These are phyloP conservation scores for Bombus terrestris DNA, from an alignment of 1,140 invertebrate species.

Conservation along the genomic window DNA sequence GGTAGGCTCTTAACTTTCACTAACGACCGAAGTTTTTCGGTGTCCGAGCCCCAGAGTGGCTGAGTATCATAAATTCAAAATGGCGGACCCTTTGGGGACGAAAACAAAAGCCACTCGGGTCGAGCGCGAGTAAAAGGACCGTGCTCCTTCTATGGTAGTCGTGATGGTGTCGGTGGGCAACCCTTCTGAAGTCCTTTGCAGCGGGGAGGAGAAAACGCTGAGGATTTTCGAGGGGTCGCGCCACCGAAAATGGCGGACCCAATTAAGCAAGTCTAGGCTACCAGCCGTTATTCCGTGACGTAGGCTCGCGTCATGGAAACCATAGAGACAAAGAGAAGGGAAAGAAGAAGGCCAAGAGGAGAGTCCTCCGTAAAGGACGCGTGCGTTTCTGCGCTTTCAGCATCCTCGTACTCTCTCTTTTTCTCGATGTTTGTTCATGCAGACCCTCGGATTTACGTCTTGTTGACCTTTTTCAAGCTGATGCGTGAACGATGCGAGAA, in stretches of 20 bases:
- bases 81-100: constrained; percentile 79
- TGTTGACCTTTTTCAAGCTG: constrained; percentile 72
- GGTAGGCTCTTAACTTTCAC: constrained; percentile 75
- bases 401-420: constrained; percentile 25
- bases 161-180: constrained; percentile 71
- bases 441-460: constrained; percentile 73
- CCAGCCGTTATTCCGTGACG: constrained; percentile 62
- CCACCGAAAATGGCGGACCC: constrained; percentile 83
- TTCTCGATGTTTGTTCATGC: constrained; percentile 42
- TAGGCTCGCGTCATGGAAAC: constrained; percentile 65
- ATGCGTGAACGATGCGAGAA: constrained; percentile 29
- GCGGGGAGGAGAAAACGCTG: constrained; percentile 58
- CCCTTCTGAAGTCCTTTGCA: constrained; percentile 76
- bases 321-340: constrained; percentile 40
- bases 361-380: constrained; percentile 63
- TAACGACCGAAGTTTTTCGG: constrained; percentile 83
- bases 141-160: constrained; percentile 28
- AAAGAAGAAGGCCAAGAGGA: constrained; percentile 65
- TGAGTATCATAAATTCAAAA: constrained; percentile 83
- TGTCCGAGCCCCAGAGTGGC: constrained; percentile 77
- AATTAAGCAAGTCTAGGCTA: constrained; percentile 79
- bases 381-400: constrained; percentile 20
- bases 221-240: constrained; percentile 74
- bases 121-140: constrained; percentile 47
- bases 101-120: constrained; percentile 81